Evolutionary conservation across 2,888 invertebrate species (phyloP), one percentile per base, ranked within the genome.

Genomic region (Hirtodrosophila cameraria): DNA sequence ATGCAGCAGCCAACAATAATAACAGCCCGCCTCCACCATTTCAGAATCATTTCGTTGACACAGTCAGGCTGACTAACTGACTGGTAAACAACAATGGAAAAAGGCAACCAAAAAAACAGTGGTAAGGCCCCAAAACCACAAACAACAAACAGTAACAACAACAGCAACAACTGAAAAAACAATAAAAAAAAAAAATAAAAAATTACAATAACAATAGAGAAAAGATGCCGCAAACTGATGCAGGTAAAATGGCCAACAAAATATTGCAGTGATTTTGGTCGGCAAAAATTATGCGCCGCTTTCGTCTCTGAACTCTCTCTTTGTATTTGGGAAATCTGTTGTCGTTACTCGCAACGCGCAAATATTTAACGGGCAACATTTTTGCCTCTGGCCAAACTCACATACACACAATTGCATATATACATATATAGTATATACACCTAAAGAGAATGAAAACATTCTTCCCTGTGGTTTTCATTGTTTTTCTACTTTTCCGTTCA

Each of bases 281-380:
- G 57, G 68, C 61, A 61, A 54, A 81, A 75, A 82, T 82, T 79
- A 79, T 80, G 83, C 67, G 64, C 48, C 43, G 28, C 31, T 1
- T 30, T 11, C 38, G 5, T 6, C 20, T 20, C 28, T 7, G n/a
- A n/a, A n/a, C 1, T 27, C n/a, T 9, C 33, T 13, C 11, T 45
- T 31, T 68, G 57, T 58, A 58, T 69, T 73, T 71, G 66, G 46
- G 36, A 80, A 77, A 81, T 84, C 84, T 73, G 79, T 82, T 69
- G 71, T 53, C 61, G 50, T 69, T 81, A 69, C 54, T 70, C 67
- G 31, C 48, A 53, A 66, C 69, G 74, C 68, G 85, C 65, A 83
- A 83, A 85, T 85, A 83, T 83, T 83, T 82, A 82, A 72, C 79
- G 85, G 82, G 69, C 61, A 71, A 79, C 79, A 85, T 83, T 79